A percentile compares a stretch with the other conserved stretches of the same genome.
phyloP scores from a whole-genome alignment of 2,797 vertebrate genomes.

The Euthynnus affinis region DNA sequence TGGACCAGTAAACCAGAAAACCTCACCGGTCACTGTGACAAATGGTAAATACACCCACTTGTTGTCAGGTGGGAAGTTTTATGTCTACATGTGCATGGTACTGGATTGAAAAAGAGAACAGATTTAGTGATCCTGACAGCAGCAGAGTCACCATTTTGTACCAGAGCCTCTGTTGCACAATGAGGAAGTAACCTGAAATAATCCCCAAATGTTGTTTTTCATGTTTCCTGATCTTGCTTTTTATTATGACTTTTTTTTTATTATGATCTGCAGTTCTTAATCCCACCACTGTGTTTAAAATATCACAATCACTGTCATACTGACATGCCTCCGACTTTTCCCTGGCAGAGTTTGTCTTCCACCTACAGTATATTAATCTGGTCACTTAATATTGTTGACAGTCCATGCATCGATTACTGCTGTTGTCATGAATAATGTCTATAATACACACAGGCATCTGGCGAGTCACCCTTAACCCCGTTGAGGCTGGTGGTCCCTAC shows the following conservation, averaged over 20 bases:
- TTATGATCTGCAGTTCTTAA: too few relatives aligned
- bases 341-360: too few relatives aligned
- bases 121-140: background rate
- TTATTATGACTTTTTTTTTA: background rate
- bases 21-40: constrained; percentile 43
- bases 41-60: constrained; percentile 65
- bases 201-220: too few relatives aligned
- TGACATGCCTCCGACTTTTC: too few relatives aligned
- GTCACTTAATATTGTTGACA: background rate
- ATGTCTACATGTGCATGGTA: background rate
- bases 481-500: constrained; percentile 89
- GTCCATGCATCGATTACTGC: background rate
- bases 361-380: background rate
- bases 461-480: constrained; percentile 86
- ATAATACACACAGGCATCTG: constrained; percentile 80
- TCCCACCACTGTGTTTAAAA: background rate
- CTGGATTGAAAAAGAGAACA: constrained; percentile 5
- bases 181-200: background rate
- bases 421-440: background rate
- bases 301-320: background rate
- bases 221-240: background rate
- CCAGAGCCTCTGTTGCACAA: too few relatives aligned
- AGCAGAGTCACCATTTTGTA: background rate
- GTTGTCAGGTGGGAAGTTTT: background rate
- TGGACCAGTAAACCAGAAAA: constrained; percentile 55